Percentiles rank a stretch among this genome's conserved stretches.
These are phyloP conservation scores for Lysandra coridon DNA, from an alignment of 2,888 invertebrate genomes.

Conservation along the genomic window DNA sequence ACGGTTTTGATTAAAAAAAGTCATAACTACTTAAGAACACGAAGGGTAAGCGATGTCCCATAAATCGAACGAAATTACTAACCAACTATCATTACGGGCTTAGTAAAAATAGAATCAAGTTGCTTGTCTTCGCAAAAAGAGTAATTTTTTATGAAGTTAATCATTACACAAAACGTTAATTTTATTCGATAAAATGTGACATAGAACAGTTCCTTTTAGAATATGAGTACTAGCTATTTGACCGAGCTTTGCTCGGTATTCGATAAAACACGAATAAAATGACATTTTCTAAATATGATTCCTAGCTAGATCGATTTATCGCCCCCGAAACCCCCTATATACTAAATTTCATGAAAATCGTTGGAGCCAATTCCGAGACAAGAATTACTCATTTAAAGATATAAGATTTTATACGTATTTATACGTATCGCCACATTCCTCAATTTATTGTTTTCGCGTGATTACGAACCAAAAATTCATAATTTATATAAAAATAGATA, in stretches of 20 bases:
- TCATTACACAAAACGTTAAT: not conserved
- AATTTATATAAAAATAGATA: slow-evolving; percentile 27
- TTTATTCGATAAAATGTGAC: not conserved
- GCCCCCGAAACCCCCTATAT: no score
- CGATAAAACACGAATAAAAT: no score
- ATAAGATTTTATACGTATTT: no score
- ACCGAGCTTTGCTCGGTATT: no score
- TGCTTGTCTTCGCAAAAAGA: slow-evolving; percentile 42
- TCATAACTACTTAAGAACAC: slow-evolving; percentile 19
- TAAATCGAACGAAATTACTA: slow-evolving; percentile 45
- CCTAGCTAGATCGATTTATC: no score
- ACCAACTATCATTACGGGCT: slow-evolving; percentile 42
- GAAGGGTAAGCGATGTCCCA: slow-evolving; percentile 40
- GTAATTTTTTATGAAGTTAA: not conserved
- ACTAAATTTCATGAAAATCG: no score
- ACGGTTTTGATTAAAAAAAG: not conserved
- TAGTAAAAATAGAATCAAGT: slow-evolving; percentile 53
- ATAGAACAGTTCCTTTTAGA: not conserved
- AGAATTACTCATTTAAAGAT: no score
- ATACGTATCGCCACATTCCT: slow-evolving; percentile 8
- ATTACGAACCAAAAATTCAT: slow-evolving; percentile 17
- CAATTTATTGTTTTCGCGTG: slow-evolving; percentile 28
- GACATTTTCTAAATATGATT: no score
- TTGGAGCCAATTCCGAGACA: no score
- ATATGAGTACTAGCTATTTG: no score